Conservation (phyloP, 2,888 invertebrate species). For the Drosophila buzzatii region DNA sequence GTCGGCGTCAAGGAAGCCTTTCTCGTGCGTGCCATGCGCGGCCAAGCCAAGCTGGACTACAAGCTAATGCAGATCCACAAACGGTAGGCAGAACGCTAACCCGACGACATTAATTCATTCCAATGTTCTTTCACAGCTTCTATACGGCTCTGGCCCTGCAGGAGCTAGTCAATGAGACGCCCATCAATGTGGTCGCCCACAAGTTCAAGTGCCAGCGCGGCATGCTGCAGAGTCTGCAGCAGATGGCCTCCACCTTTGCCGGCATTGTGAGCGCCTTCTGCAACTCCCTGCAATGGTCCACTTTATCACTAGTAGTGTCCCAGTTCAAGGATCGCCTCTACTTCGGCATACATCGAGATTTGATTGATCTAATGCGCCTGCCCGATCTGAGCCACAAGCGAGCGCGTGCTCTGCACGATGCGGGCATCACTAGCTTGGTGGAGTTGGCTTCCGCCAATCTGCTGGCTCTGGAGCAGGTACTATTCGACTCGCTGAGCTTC, state of each 20-base stretch:
- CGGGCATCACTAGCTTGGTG: slow-evolving; percentile 91
- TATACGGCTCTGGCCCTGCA: slow-evolving; percentile 95
- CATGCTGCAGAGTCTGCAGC: slow-evolving; percentile 96
- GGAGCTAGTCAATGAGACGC: slow-evolving; percentile 96
- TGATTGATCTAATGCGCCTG: slow-evolving; percentile 95
- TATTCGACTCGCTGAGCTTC: slow-evolving; percentile 93
- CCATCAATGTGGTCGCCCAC: slow-evolving; percentile 91
- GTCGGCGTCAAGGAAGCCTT: slow-evolving; percentile 95
- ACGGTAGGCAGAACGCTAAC: slow-evolving; percentile 84
- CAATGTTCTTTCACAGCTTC: slow-evolving; percentile 87
- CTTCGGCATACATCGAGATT: slow-evolving; percentile 96
- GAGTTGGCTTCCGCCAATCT: slow-evolving; percentile 91
- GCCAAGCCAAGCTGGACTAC: slow-evolving; percentile 87
- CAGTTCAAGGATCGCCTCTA: slow-evolving; percentile 97
- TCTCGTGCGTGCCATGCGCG: slow-evolving; percentile 91
- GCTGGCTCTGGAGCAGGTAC: slow-evolving; percentile 90
- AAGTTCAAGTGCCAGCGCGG: slow-evolving; percentile 96
- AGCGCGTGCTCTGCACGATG: slow-evolving; percentile 93
- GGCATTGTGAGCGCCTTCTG: slow-evolving; percentile 99
- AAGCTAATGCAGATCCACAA: slow-evolving; percentile 88
- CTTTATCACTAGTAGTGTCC: slow-evolving; percentile 93
- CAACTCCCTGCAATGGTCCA: slow-evolving; percentile 95
- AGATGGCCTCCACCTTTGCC: slow-evolving; percentile 97
- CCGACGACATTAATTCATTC: background rate
- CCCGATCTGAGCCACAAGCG: slow-evolving; percentile 93